Conservation (phyloP, 1,140 invertebrate genomes). For the Dreissena polymorpha region DNA sequence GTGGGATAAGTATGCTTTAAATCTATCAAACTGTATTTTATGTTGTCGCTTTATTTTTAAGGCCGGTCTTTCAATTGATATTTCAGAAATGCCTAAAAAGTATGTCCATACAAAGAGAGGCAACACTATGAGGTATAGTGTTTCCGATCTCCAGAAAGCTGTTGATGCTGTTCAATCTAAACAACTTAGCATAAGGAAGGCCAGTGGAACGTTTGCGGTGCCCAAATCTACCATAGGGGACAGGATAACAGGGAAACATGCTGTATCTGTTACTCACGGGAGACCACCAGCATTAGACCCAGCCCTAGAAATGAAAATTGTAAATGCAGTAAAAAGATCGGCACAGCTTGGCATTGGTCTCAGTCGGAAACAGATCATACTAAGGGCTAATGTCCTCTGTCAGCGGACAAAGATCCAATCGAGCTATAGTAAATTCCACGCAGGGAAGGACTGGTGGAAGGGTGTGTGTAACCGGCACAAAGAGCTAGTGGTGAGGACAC, state of each 20-base stretch:
- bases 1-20: no score
- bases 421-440: conserved; percentile 34
- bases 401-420: conserved; percentile 31
- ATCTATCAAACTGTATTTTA: no score
- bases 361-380: conserved; percentile 34
- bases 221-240: conserved; percentile 53
- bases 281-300: conserved; percentile 33
- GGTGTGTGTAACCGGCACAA: conserved; percentile 51
- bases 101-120: conserved; percentile 18
- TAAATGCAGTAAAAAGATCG: conserved; percentile 16
- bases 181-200: conserved; percentile 38
- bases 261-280: conserved; percentile 7
- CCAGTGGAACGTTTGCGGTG: conserved; percentile 9
- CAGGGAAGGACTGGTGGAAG: conserved; percentile 56
- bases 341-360: conserved; percentile 48
- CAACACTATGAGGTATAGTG: conserved; percentile 11
- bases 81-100: conserved; percentile 30
- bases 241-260: conserved; percentile 31
- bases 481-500: conserved; percentile 42
- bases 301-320: conserved; percentile 48
- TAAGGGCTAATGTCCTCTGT: conserved; percentile 37
- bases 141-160: not conserved
- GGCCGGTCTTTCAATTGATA: no score
- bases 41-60: no score
- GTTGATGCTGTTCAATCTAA: conserved; percentile 28